A percentile compares a stretch with the other conserved stretches of the same genome.
These are phyloP conservation scores for Oceanites oceanicus DNA, from an alignment of 2,113 vertebrate species.

Conservation along the genomic window DNA sequence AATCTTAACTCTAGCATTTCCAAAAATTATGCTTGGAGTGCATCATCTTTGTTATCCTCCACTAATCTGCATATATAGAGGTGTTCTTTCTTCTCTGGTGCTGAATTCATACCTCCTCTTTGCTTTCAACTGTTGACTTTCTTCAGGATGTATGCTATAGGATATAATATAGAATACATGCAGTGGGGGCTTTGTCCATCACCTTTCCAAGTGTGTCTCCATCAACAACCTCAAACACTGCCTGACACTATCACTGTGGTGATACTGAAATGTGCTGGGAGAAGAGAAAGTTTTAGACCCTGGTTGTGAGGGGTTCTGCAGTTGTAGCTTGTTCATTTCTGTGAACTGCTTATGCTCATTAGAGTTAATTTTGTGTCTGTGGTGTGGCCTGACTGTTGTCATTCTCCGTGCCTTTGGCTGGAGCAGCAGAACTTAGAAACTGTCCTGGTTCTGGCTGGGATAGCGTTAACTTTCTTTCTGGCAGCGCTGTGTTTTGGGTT, in stretches of 20 bases:
- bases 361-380: background rate
- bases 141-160: background rate
- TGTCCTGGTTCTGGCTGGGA: too few relatives aligned
- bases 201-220: background rate
- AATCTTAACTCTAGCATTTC: background rate
- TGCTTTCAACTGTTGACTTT: background rate
- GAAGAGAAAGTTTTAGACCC: background rate
- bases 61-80: background rate
- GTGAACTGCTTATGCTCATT: background rate
- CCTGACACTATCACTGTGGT: fast-evolving
- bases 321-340: background rate
- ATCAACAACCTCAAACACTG: background rate
- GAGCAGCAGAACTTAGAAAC: background rate
- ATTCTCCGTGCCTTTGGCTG: background rate
- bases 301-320: background rate
- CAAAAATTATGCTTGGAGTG: background rate
- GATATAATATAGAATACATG: background rate
- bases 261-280: background rate
- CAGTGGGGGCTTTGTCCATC: background rate
- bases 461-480: too few relatives aligned
- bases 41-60: background rate
- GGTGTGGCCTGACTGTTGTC: background rate
- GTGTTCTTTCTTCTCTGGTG: background rate
- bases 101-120: background rate
- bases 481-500: too few relatives aligned